Percentiles rank a stretch among this genome's conserved stretches.
Evolutionary conservation across 2,797 vertebrate genomes (phyloP).

Genomic region (Chaetophractus vellerosus): DNA sequence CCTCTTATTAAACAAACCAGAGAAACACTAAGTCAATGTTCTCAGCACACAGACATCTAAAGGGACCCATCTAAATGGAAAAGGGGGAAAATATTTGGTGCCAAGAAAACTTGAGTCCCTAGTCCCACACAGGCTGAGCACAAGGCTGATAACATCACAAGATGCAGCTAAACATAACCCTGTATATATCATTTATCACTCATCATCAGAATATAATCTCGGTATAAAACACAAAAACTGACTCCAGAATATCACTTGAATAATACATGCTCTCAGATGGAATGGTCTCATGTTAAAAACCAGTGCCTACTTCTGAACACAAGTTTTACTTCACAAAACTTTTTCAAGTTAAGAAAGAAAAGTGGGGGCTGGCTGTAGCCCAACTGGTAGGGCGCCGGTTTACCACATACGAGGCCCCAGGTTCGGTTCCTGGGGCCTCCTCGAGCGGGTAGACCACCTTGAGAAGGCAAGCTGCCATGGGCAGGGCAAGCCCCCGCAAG

Average conservation of each 20-base stretch:
- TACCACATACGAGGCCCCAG: too few relatives aligned
- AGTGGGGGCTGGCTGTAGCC: too few relatives aligned
- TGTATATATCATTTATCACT: not conserved
- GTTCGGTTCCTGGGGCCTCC: too few relatives aligned
- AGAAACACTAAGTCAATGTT: not conserved
- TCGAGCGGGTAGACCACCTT: too few relatives aligned
- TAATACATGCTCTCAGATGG: not conserved
- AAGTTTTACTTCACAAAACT: constrained; percentile 31
- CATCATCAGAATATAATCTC: not conserved
- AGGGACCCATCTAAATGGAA: not conserved
- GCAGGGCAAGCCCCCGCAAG: too few relatives aligned
- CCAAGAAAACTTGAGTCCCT: not conserved
- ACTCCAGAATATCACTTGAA: not conserved
- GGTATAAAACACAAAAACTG: constrained; percentile 8
- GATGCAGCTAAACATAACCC: not conserved
- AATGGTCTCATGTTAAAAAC: constrained; percentile 16
- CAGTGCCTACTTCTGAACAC: not conserved
- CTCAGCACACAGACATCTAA: not conserved
- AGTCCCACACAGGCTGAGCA: not conserved
- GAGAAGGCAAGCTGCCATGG: too few relatives aligned
- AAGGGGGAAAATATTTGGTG: constrained; percentile 3
- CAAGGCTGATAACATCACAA: not conserved
- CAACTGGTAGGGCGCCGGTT: too few relatives aligned
- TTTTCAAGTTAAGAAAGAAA: constrained; percentile 53
- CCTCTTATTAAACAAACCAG: not conserved